phyloP scores from a whole-genome alignment of 2,888 invertebrate species.

The Arge pagana region DNA sequence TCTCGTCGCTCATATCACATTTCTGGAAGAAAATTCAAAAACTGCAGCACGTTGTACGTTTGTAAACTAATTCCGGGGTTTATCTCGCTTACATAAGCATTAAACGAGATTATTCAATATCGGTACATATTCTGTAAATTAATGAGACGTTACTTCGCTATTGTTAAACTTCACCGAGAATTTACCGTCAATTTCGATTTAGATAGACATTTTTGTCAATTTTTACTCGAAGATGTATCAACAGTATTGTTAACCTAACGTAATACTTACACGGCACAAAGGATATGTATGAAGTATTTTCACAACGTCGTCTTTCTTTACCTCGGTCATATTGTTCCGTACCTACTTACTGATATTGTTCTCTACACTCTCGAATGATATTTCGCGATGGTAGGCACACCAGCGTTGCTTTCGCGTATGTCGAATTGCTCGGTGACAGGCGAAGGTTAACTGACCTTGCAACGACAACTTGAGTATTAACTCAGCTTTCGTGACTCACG shows the following conservation, averaged over 20 bases:
- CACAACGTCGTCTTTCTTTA: constrained; percentile 57
- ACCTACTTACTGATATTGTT: neutral
- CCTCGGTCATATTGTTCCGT: constrained; percentile 55
- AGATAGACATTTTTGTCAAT: too few species aligned
- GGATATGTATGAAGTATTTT: constrained; percentile 65
- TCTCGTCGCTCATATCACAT: constrained; percentile 71
- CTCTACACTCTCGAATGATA: too few species aligned
- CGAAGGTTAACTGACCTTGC: neutral
- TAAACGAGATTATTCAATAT: too few species aligned
- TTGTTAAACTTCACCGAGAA: too few species aligned
- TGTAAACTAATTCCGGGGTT: too few species aligned
- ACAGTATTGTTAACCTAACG: neutral
- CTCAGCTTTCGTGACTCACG: constrained; percentile 2
- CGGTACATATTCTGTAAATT: too few species aligned
- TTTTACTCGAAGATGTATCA: too few species aligned
- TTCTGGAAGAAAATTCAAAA: constrained; percentile 35
- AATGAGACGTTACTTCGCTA: neutral
- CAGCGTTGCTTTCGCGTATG: neutral
- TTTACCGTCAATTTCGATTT: neutral
- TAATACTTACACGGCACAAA: constrained; percentile 61
- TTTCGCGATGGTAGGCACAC: neutral
- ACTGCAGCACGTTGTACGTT: neutral
- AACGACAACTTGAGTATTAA: too few species aligned
- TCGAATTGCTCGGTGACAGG: constrained; percentile 8
- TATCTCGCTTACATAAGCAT: too few species aligned